Conservation (phyloP, 2,888 invertebrate species). For the Entomobrya proxima region DNA sequence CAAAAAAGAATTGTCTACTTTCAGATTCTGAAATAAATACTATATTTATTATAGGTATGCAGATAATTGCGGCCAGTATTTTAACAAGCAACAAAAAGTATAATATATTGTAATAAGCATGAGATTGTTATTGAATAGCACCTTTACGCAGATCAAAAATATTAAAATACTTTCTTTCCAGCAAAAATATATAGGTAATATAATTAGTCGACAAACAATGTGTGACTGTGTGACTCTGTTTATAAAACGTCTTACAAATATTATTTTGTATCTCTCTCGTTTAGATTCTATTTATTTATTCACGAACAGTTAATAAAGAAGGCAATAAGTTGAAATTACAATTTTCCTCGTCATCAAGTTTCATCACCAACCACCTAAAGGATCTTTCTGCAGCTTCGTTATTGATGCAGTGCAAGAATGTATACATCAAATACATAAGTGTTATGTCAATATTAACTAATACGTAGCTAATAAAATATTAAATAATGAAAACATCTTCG, state of each 20-base stretch:
- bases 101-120: neutral
- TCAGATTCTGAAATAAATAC: too few species aligned
- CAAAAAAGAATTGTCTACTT: too few species aligned
- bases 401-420: too few species aligned
- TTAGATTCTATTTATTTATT: neutral
- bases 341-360: neutral
- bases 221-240: constrained; percentile 8
- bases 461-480: too few species aligned
- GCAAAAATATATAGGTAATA: constrained; percentile 19
- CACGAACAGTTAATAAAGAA: constrained; percentile 43
- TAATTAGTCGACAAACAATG: constrained; percentile 1
- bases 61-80: too few species aligned
- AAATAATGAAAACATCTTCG: too few species aligned
- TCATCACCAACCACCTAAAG: too few species aligned
- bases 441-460: too few species aligned
- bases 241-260: constrained; percentile 8
- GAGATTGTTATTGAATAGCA: constrained; percentile 34
- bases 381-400: too few species aligned
- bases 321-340: constrained; percentile 54
- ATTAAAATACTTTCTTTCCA: constrained; percentile 35
- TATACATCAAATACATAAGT: too few species aligned
- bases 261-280: neutral
- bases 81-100: neutral
- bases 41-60: too few species aligned
- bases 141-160: constrained; percentile 28